Evolutionary conservation across 2,888 invertebrate genomes (phyloP).

Genomic region (Liodrosophila aerea): DNA sequence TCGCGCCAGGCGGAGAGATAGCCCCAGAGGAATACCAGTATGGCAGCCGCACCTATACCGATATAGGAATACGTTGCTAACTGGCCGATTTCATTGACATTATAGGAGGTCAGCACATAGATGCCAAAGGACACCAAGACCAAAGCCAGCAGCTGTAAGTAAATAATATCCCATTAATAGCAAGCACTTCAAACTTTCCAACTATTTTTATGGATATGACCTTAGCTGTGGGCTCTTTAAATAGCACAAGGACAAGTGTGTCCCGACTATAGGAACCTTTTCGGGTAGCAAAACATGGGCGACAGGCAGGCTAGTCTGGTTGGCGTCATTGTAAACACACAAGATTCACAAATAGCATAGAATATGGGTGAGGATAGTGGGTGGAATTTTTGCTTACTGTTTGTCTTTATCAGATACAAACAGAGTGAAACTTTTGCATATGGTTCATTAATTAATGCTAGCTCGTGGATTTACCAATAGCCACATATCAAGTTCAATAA

Average conservation of each 20-base stretch:
- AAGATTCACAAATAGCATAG: neutral
- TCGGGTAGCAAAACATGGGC: conserved; percentile 31
- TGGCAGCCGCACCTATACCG: conserved; percentile 56
- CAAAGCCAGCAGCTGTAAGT: conserved; percentile 67
- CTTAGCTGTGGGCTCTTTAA: conserved; percentile 10
- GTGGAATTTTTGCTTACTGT: neutral
- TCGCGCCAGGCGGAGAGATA: conserved; percentile 94
- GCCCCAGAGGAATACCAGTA: conserved; percentile 91
- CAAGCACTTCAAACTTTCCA: conserved; percentile 16
- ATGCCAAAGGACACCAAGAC: conserved; percentile 75
- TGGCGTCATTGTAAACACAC: conserved; percentile 46
- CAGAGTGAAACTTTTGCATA: neutral
- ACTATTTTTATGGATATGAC: conserved; percentile 32
- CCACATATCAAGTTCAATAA: neutral
- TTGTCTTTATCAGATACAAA: neutral
- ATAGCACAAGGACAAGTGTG: conserved; percentile 11
- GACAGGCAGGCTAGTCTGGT: conserved; percentile 53
- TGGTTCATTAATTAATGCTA: neutral
- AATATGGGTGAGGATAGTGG: neutral
- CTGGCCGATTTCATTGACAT: conserved; percentile 55
- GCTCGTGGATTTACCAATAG: too few relatives aligned
- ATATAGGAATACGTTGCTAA: conserved; percentile 58
- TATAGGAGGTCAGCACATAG: conserved; percentile 63
- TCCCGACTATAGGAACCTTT: neutral
- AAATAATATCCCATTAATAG: neutral